phyloP scores from a whole-genome alignment of 2,113 vertebrate genomes.

The Lucifuga dentata region DNA sequence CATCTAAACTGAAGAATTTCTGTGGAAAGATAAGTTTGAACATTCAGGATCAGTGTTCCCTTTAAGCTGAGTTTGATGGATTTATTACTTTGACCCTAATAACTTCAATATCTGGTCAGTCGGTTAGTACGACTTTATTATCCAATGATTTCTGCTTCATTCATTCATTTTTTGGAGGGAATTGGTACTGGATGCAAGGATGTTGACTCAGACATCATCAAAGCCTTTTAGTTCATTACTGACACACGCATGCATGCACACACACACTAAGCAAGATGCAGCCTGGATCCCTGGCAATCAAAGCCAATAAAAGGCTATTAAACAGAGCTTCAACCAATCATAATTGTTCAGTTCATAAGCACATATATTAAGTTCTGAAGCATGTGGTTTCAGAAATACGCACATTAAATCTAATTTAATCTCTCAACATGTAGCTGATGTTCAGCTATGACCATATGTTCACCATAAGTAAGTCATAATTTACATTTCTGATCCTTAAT shows the following conservation, averaged over 20 bases:
- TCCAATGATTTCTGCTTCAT: conserved; percentile 16
- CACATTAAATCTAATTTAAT: too few relatives aligned
- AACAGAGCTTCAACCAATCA: background rate
- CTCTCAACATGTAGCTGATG: too few relatives aligned
- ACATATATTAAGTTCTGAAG: too few relatives aligned
- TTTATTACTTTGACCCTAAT: conserved; percentile 29
- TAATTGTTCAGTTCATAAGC: conserved; percentile 11
- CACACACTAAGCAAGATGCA: background rate
- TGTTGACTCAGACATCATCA: background rate
- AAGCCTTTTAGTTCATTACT: background rate
- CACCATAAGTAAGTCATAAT: too few relatives aligned
- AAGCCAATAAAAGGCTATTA: background rate
- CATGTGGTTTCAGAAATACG: too few relatives aligned
- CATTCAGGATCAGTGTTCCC: background rate
- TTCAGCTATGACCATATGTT: too few relatives aligned
- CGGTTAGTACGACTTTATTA: conserved; percentile 19
- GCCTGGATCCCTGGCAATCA: conserved; percentile 11
- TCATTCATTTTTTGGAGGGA: background rate
- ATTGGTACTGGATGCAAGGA: background rate
- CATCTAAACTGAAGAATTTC: background rate
- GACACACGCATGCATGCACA: background rate
- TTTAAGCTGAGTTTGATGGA: conserved; percentile 5
- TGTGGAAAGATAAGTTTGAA: background rate
- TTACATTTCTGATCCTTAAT: too few relatives aligned
- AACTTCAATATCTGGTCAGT: conserved; percentile 19